Conservation (phyloP, 2,888 invertebrate species). For the Megamerina dolium region DNA sequence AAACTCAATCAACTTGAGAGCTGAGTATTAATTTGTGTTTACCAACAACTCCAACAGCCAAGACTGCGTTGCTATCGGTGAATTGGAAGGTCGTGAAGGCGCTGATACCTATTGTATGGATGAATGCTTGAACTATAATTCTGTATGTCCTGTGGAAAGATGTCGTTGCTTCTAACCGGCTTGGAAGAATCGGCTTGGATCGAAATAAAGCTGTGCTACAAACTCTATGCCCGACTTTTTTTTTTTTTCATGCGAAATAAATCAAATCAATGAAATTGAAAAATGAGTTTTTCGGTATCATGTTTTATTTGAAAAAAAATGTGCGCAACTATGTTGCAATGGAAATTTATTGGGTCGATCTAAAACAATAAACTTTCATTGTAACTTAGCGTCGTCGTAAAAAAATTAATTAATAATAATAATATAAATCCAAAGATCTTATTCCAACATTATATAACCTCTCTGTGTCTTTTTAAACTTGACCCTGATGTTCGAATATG, state of each 20-base stretch:
- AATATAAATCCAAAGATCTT: too few species aligned
- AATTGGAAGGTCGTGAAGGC: conserved; percentile 63
- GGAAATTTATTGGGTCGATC: conserved; percentile 6
- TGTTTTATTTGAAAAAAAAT: background rate
- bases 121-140: conserved; percentile 72
- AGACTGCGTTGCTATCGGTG: conserved; percentile 76
- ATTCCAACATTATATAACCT: background rate
- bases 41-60: too few species aligned
- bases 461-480: background rate
- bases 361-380: too few species aligned
- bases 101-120: conserved; percentile 83
- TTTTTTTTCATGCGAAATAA: conserved; percentile 3
- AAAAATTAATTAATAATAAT: too few species aligned
- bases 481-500: conserved; percentile 17
- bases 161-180: conserved; percentile 58
- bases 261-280: background rate
- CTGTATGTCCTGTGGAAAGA: conserved; percentile 64
- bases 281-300: background rate
- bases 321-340: conserved; percentile 6
- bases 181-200: background rate
- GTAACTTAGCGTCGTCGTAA: conserved; percentile 6
- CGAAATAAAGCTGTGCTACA: conserved; percentile 23
- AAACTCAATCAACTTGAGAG: background rate
- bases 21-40: too few species aligned
- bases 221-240: conserved; percentile 22